A percentile compares a stretch with the other conserved stretches of the same genome.
Conservation (phyloP, 2,888 invertebrate species). For the Amphipoea oculea region DNA sequence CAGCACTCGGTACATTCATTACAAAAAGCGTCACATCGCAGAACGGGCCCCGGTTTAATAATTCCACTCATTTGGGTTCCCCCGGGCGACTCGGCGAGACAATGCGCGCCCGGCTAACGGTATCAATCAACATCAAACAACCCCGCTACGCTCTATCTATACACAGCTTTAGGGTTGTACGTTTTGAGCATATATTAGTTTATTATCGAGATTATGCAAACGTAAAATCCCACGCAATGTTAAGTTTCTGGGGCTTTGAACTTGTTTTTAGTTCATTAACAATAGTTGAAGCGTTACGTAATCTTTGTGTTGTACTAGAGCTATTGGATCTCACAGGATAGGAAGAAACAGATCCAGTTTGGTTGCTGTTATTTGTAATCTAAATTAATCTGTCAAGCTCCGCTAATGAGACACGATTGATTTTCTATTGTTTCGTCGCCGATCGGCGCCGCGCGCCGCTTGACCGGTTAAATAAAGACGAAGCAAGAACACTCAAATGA, state of each 20-base stretch:
- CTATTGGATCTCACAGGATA: slow-evolving; percentile 13
- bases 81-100: slow-evolving; percentile 84
- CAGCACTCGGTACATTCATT: slow-evolving; percentile 83
- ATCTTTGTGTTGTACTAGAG: slow-evolving; percentile 27
- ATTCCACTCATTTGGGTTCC: slow-evolving; percentile 89
- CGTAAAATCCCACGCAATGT: slow-evolving; percentile 51
- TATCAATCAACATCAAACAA: slow-evolving; percentile 91
- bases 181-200: slow-evolving; percentile 68
- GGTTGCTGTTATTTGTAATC: slow-evolving; percentile 2
- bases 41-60: slow-evolving; percentile 87
- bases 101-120: slow-evolving; percentile 88
- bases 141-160: slow-evolving; percentile 77
- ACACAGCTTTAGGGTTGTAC: slow-evolving; percentile 80
- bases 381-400: background rate
- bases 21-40: slow-evolving; percentile 89
- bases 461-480: background rate
- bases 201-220: slow-evolving; percentile 54
- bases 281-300: slow-evolving; percentile 30
- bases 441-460: no score
- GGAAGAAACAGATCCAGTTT: background rate
- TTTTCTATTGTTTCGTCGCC: no score
- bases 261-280: slow-evolving; percentile 39
- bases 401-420: no score
- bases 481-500: background rate
- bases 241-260: slow-evolving; percentile 45